Evolutionary conservation across 2,888 invertebrate species (phyloP).

Genomic region (Acronicta aceris): DNA sequence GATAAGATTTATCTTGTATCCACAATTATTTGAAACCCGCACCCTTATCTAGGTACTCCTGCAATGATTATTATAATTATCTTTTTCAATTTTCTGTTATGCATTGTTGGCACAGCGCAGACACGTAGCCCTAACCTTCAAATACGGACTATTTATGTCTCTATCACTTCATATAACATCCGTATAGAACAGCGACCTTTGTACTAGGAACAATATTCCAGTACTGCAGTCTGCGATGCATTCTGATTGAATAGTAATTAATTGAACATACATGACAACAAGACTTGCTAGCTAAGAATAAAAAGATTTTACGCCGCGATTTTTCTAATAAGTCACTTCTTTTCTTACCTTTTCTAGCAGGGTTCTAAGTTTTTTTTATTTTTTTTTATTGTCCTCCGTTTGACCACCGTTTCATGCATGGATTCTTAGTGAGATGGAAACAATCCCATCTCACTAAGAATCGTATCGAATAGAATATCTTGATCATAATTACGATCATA

Average conservation of each 20-base stretch:
- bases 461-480: too few species aligned
- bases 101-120: slow-evolving; percentile 63
- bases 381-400: too few species aligned
- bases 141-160: slow-evolving; percentile 76
- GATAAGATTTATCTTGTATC: too few species aligned
- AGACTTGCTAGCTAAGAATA: slow-evolving; percentile 18
- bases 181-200: slow-evolving; percentile 77
- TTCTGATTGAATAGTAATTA: slow-evolving; percentile 62
- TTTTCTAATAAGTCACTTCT: slow-evolving; percentile 4
- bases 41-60: not conserved
- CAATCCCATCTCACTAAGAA: too few species aligned
- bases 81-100: slow-evolving; percentile 38
- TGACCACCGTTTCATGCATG: too few species aligned
- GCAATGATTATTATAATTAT: slow-evolving; percentile 10
- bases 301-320: slow-evolving; percentile 18
- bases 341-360: too few species aligned
- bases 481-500: too few species aligned
- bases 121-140: slow-evolving; percentile 79
- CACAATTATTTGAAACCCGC: too few species aligned
- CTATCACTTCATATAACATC: slow-evolving; percentile 66
- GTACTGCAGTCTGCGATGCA: slow-evolving; percentile 56
- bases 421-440: too few species aligned
- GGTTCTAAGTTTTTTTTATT: too few species aligned
- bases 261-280: slow-evolving; percentile 58
- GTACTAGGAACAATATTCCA: slow-evolving; percentile 71